Evolutionary conservation across 2,888 invertebrate genomes (phyloP), one percentile per base, ranked within the genome.

Genomic region (Scaeva pyrastri): DNA sequence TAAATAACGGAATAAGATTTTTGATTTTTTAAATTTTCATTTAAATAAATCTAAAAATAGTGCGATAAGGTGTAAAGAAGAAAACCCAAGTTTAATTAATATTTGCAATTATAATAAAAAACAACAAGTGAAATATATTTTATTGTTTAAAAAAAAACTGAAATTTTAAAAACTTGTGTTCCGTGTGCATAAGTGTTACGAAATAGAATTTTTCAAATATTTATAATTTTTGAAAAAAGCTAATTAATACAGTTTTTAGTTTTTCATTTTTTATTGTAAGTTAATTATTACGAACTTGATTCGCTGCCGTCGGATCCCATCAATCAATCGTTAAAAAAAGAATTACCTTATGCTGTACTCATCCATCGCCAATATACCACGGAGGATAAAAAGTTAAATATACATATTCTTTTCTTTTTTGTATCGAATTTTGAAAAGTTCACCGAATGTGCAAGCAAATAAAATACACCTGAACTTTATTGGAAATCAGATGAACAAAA

Each of bases 141-240:
- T 12, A 31, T 19, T 16, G 31, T 21, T 64, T 3, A n/a, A 39
- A 68, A 14, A 52, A 39, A 39, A 39, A 31, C 45, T 50, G 45
- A n/a, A n/a, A n/a, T n/a, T 26, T 14, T 31, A 26, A 10, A 56
- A 75, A 75, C 74, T 75, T 81, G 81, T 74, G 81, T 81, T 78
- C 81, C 81, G 86, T 86, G 86, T 86, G 82, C 82, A 82, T 86
- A 77, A 86, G 86, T 86, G 82, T 86, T 86, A 86, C 82, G 86
- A 86, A 86, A 86, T 77, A 86, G 50, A 64, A 74, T 55, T 82
- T 73, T 73, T 70, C 68, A 75, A 70, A 52, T 68, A 60, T 70
- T 60, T 52, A n/a, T 41, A 43, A 6, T 26, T 39, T 73, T 48
- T n/a, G n/a, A 60, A 43, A 78, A 36, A 50, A 75, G 19, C 16